A percentile compares a stretch with the other conserved stretches of the same genome.
These are phyloP conservation scores for Leuctra nigra DNA, from an alignment of 2,888 invertebrate genomes.

Conservation along the genomic window DNA sequence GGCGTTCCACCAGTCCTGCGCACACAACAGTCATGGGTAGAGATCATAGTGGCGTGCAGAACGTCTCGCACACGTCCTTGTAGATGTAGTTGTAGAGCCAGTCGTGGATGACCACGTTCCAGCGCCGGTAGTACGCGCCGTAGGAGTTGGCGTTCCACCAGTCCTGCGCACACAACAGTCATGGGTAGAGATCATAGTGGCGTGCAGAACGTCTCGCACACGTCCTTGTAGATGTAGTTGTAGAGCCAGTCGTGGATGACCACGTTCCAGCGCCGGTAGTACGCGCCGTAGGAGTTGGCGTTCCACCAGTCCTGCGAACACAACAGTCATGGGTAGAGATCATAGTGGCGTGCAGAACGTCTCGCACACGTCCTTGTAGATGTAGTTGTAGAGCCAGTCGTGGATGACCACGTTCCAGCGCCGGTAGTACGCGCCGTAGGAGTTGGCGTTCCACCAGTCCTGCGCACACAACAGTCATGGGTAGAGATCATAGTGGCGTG, in stretches of 20 bases:
- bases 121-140: constrained; percentile 78
- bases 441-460: constrained; percentile 92
- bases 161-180: too few species aligned
- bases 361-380: constrained; percentile 64
- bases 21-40: too few species aligned
- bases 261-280: constrained; percentile 92
- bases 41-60: too few species aligned
- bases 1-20: constrained; percentile 95
- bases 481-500: too few species aligned
- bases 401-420: constrained; percentile 94
- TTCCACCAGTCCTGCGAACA: constrained; percentile 99
- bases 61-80: constrained; percentile 52
- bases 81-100: constrained; percentile 91
- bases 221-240: constrained; percentile 77
- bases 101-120: constrained; percentile 93
- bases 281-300: constrained; percentile 68
- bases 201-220: constrained; percentile 42
- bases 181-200: too few species aligned
- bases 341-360: too few species aligned
- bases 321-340: too few species aligned
- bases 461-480: too few species aligned
- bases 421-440: constrained; percentile 79
- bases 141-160: constrained; percentile 93
- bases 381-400: constrained; percentile 87
- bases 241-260: constrained; percentile 94